These are phyloP conservation scores for Herminia tarsipennalis DNA, from an alignment of 2,888 invertebrate species.

Conservation along the genomic window DNA sequence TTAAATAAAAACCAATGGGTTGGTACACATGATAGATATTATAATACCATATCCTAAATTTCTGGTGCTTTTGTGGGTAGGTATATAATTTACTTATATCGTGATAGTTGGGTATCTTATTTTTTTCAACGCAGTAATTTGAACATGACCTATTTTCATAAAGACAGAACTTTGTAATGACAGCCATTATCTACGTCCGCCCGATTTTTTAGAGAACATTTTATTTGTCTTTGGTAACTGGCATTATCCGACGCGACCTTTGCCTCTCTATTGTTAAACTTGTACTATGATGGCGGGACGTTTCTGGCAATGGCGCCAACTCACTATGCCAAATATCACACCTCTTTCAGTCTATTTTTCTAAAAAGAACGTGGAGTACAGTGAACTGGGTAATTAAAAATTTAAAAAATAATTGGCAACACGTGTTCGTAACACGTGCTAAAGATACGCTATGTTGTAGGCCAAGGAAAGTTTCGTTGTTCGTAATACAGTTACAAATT, in stretches of 20 bases:
- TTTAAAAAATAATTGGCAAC: slow-evolving; percentile 30
- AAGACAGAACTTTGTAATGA: slow-evolving; percentile 20
- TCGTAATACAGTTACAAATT: no score
- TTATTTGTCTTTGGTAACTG: slow-evolving; percentile 26
- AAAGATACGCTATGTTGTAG: no score
- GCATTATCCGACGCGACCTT: slow-evolving; percentile 32
- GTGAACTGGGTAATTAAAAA: slow-evolving; percentile 52
- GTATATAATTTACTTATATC: not conserved
- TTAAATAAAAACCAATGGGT: no score
- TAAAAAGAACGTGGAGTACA: slow-evolving; percentile 40
- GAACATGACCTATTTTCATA: slow-evolving; percentile 26
- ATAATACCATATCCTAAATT: no score
- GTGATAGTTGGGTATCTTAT: not conserved
- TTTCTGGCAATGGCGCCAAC: slow-evolving; percentile 54
- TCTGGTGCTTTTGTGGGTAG: no score
- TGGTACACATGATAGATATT: no score
- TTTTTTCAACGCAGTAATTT: not conserved
- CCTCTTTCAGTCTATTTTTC: slow-evolving; percentile 39
- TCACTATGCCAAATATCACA: slow-evolving; percentile 62
- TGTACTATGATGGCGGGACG: slow-evolving; percentile 25
- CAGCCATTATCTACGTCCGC: slow-evolving; percentile 26
- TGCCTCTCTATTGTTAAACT: slow-evolving; percentile 32
- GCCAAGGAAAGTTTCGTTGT: no score
- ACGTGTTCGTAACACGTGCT: not conserved
- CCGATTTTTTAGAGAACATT: slow-evolving; percentile 22